Evolutionary conservation across 2,113 vertebrate species (phyloP).

Genomic region (Chaetorhynchus papuensis): DNA sequence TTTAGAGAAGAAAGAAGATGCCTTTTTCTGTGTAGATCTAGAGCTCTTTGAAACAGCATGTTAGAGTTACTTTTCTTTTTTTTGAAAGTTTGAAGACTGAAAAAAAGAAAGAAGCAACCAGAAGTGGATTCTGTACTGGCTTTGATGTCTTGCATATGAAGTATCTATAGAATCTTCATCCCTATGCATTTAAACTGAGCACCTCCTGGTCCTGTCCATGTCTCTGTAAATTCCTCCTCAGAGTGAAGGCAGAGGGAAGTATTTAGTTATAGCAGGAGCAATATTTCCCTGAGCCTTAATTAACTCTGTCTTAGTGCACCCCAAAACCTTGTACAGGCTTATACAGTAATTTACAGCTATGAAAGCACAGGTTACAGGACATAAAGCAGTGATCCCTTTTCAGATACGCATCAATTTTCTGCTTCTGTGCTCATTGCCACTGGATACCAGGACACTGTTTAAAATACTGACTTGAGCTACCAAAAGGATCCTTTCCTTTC

Average conservation of each 20-base stretch:
- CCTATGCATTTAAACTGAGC: background rate
- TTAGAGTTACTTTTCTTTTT: background rate
- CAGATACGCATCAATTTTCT: background rate
- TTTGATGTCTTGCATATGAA: background rate
- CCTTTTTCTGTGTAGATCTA: background rate
- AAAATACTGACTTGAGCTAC: background rate
- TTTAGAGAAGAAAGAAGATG: background rate
- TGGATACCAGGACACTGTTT: background rate
- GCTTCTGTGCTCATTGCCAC: background rate
- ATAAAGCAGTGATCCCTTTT: background rate
- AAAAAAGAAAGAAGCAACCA: background rate
- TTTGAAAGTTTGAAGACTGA: fast-evolving
- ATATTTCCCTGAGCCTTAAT: background rate
- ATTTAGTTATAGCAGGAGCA: background rate
- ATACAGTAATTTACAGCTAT: background rate
- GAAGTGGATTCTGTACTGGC: background rate
- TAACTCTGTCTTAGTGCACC: background rate
- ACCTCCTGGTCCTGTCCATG: background rate
- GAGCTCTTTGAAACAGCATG: background rate
- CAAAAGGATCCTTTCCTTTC: background rate
- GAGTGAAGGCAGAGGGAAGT: background rate
- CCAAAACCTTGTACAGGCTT: background rate
- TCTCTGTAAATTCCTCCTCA: background rate
- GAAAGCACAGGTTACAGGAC: background rate
- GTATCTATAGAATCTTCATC: background rate